Evolutionary conservation across 2,113 vertebrate genomes (phyloP).

Genomic region (Phylloscopus trochiloides): DNA sequence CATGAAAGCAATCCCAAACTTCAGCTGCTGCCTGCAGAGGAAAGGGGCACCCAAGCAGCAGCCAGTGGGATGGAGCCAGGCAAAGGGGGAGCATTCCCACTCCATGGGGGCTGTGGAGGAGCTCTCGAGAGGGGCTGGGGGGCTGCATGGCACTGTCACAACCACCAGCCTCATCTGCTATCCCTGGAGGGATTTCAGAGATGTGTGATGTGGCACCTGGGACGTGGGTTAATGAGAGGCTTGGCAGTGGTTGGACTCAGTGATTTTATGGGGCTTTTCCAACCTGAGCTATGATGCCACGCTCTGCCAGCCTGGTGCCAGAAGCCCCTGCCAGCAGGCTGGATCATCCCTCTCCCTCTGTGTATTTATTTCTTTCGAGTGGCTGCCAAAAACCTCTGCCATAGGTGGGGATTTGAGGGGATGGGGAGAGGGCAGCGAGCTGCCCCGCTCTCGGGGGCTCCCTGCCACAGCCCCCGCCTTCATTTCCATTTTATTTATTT

Average conservation of each 20-base stretch:
- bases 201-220: neutral
- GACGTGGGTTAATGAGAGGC: too few relatives aligned
- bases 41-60: neutral
- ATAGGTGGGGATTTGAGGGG: rapidly evolving
- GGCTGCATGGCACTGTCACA: neutral
- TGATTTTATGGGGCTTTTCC: neutral
- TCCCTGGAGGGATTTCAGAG: neutral
- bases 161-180: neutral
- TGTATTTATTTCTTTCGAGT: neutral
- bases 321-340: rapidly evolving
- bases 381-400: neutral
- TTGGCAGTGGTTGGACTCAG: neutral
- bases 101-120: neutral
- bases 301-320: neutral
- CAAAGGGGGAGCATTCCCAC: rapidly evolving
- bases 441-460: rapidly evolving
- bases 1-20: neutral
- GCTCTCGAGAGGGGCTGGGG: rapidly evolving
- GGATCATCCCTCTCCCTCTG: neutral
- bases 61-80: neutral
- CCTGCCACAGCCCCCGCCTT: neutral
- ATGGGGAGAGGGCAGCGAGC: neutral
- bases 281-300: neutral
- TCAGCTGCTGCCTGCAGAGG: neutral
- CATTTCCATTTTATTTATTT: neutral